A percentile compares a stretch with the other conserved stretches of the same genome.
These are phyloP conservation scores for Drosophila saltans DNA, from an alignment of 1,140 invertebrate genomes.

Conservation along the genomic window DNA sequence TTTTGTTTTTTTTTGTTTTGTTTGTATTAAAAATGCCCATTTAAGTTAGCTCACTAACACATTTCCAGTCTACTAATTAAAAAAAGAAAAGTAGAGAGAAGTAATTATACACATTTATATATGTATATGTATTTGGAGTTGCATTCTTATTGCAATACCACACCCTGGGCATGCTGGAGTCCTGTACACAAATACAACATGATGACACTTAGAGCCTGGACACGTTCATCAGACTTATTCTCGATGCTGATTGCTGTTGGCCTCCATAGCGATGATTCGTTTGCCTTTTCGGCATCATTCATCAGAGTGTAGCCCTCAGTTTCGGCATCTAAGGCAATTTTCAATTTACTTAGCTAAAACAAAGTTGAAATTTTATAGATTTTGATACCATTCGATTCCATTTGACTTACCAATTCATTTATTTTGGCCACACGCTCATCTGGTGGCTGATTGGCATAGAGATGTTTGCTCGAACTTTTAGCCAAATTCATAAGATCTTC, in stretches of 20 bases:
- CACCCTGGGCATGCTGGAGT: slow-evolving; percentile 85
- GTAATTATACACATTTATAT: background rate
- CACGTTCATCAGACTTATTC: slow-evolving; percentile 88
- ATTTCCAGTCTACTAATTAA: slow-evolving; percentile 55
- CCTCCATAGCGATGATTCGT: slow-evolving; percentile 82
- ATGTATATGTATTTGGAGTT: slow-evolving; percentile 12
- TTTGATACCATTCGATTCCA: no score
- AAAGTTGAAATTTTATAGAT: background rate
- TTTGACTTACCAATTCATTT: slow-evolving; percentile 86
- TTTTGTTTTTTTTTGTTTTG: no score
- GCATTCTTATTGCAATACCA: slow-evolving; percentile 50
- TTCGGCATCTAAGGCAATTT: slow-evolving; percentile 75
- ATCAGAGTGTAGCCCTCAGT: slow-evolving; percentile 72
- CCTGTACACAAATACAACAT: slow-evolving; percentile 93
- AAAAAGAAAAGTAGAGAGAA: background rate
- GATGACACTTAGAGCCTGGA: slow-evolving; percentile 90
- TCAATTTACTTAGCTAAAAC: slow-evolving; percentile 71
- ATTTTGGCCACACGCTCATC: slow-evolving; percentile 87
- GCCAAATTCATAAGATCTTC: slow-evolving; percentile 90
- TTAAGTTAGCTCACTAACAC: slow-evolving; percentile 50
- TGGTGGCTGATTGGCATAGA: slow-evolving; percentile 86
- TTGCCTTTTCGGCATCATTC: slow-evolving; percentile 84
- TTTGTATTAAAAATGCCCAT: slow-evolving; percentile 51
- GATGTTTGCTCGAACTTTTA: slow-evolving; percentile 89
- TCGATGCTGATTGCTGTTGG: slow-evolving; percentile 83